A percentile compares a stretch with the other conserved stretches of the same genome.
Evolutionary conservation across 2,797 vertebrate species (phyloP).

Genomic region (Sebastolobus alascanus): DNA sequence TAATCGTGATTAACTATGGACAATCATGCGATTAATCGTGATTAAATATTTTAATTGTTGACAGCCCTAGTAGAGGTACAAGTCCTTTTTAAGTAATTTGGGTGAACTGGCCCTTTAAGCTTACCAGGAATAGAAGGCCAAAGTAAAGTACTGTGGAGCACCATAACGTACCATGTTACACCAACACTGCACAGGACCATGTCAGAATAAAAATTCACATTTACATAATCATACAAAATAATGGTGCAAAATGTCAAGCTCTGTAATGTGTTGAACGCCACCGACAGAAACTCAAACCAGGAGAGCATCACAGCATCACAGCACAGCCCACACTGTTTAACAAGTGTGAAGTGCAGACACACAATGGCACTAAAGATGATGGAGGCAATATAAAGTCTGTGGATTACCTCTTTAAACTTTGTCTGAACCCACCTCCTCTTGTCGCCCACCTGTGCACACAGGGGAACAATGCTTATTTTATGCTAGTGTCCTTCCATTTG

Average conservation of each 20-base stretch:
- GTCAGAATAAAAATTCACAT: not conserved
- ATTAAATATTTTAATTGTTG: too few relatives aligned
- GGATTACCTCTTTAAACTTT: conserved; percentile 38
- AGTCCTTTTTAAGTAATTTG: not conserved
- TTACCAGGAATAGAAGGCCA: not conserved
- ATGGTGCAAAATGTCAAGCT: not conserved
- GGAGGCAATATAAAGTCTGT: not conserved
- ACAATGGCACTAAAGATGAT: conserved; percentile 9
- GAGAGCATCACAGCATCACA: conserved; percentile 9
- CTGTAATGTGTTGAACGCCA: not conserved
- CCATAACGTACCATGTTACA: not conserved
- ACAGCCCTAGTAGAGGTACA: too few relatives aligned
- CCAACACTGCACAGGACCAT: not conserved
- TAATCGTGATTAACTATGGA: too few relatives aligned
- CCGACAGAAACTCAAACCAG: not conserved
- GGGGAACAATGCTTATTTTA: conserved; percentile 23
- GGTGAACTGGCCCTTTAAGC: not conserved
- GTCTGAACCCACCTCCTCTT: conserved; percentile 31
- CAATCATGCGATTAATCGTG: too few relatives aligned
- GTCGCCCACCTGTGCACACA: conserved; percentile 30
- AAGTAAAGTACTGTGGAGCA: not conserved
- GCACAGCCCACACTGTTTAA: conserved; percentile 16
- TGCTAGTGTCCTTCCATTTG: conserved; percentile 25
- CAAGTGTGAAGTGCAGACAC: not conserved
- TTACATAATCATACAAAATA: not conserved